Conservation (phyloP, 1,140 invertebrate genomes). For the Venustaconcha ellipsiformis region DNA sequence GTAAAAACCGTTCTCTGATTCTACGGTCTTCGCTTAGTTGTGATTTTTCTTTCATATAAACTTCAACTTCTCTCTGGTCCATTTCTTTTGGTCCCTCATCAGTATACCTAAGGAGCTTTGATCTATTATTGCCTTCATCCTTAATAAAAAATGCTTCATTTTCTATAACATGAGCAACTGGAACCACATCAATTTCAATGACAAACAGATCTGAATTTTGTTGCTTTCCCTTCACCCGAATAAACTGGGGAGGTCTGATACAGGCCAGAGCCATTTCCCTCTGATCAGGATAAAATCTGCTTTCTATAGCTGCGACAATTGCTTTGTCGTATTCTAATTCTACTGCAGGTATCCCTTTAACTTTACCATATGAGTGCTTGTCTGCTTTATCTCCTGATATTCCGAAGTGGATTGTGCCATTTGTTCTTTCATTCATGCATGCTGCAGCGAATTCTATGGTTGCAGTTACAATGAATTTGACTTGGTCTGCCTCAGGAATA, state of each 20-base stretch:
- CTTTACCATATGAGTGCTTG: conserved; percentile 4
- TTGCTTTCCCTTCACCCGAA: conserved; percentile 21
- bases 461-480: conserved; percentile 8
- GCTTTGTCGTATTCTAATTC: conserved; percentile 8
- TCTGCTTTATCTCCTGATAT: conserved; percentile 8
- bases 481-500: neutral
- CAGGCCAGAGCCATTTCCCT: conserved; percentile 10
- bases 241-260: conserved; percentile 29
- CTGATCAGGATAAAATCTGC: conserved; percentile 17
- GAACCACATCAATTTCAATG: conserved; percentile 35
- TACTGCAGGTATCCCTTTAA: conserved; percentile 16
- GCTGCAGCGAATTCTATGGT: conserved; percentile 34
- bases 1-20: neutral
- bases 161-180: neutral
- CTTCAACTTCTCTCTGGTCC: conserved; percentile 1
- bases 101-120: conserved; percentile 8
- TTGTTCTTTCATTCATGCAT: conserved; percentile 36
- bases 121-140: conserved; percentile 4
- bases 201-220: conserved; percentile 11
- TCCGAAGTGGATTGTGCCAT: conserved; percentile 42
- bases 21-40: conserved; percentile 5
- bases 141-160: conserved; percentile 16
- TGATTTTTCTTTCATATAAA: conserved; percentile 9
- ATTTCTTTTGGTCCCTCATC: conserved; percentile 1
- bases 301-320: conserved; percentile 16